These are phyloP conservation scores for Pheosia gnoma DNA, from an alignment of 2,888 invertebrate genomes.

Conservation along the genomic window DNA sequence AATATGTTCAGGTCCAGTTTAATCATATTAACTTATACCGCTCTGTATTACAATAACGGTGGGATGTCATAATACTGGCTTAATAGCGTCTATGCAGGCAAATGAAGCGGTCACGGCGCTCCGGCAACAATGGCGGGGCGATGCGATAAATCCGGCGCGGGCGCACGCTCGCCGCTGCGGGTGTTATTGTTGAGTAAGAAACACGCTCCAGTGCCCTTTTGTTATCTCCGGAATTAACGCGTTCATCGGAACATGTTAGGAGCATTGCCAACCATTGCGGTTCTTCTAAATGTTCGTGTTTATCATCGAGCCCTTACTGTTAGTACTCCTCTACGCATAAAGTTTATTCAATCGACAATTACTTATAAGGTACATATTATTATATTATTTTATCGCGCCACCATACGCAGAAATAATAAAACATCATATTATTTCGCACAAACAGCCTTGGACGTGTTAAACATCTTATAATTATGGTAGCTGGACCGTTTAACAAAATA, in stretches of 20 bases:
- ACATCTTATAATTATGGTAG: slow-evolving; percentile 67
- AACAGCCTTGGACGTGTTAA: slow-evolving; percentile 43
- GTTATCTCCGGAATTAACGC: slow-evolving; percentile 52
- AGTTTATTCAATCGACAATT: background rate
- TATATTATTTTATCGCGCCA: background rate
- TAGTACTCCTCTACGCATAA: background rate
- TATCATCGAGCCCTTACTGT: background rate
- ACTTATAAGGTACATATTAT: background rate
- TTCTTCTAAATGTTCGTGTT: background rate
- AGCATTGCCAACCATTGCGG: background rate
- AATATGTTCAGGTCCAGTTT: slow-evolving; percentile 21
- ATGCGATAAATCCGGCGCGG: slow-evolving; percentile 54
- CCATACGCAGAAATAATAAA: background rate
- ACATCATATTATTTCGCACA: slow-evolving; percentile 25
- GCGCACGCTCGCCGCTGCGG: slow-evolving; percentile 46
- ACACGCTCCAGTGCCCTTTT: slow-evolving; percentile 52
- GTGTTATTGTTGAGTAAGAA: slow-evolving; percentile 56
- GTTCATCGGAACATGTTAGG: slow-evolving; percentile 35
- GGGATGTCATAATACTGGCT: slow-evolving; percentile 49
- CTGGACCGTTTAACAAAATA: slow-evolving; percentile 56
- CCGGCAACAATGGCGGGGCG: slow-evolving; percentile 45
- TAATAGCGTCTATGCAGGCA: slow-evolving; percentile 41
- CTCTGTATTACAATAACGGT: slow-evolving; percentile 29
- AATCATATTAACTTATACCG: slow-evolving; percentile 37
- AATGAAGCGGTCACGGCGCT: slow-evolving; percentile 54